phyloP scores from a whole-genome alignment of 2,888 invertebrate genomes.

The Nudaria mundana region DNA sequence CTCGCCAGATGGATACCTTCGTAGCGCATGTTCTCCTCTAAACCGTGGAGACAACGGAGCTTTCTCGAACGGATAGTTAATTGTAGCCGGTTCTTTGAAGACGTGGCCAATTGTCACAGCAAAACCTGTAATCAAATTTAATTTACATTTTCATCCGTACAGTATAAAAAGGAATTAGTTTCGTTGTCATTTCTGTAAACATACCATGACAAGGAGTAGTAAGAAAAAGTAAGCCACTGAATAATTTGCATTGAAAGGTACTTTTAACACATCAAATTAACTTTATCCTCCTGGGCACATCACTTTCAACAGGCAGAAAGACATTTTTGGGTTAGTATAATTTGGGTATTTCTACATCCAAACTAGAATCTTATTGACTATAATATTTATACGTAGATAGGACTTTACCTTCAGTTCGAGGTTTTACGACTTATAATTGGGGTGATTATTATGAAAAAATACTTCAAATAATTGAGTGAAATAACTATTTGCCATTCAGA shows the following conservation, averaged over 20 bases:
- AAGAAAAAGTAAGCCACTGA: background rate
- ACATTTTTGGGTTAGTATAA: background rate
- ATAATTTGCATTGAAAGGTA: background rate
- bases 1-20: constrained; percentile 98
- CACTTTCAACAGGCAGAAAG: background rate
- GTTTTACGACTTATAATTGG: too few species aligned
- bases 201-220: background rate
- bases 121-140: too few species aligned
- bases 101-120: constrained; percentile 88
- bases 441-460: too few species aligned
- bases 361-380: too few species aligned
- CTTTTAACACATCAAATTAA: background rate
- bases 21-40: constrained; percentile 98
- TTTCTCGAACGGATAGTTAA: constrained; percentile 99
- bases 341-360: too few species aligned
- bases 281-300: background rate
- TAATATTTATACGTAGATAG: too few species aligned
- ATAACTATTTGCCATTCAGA: too few species aligned
- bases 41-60: constrained; percentile 98
- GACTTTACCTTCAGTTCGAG: too few species aligned
- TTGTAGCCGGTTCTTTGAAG: constrained; percentile 94
- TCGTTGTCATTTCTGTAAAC: too few species aligned
- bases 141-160: too few species aligned
- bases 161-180: too few species aligned
- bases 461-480: too few species aligned